A percentile compares a stretch with the other conserved stretches of the same genome.
These are phyloP conservation scores for Lonchura striata DNA, from an alignment of 2,113 vertebrate species.

Conservation along the genomic window DNA sequence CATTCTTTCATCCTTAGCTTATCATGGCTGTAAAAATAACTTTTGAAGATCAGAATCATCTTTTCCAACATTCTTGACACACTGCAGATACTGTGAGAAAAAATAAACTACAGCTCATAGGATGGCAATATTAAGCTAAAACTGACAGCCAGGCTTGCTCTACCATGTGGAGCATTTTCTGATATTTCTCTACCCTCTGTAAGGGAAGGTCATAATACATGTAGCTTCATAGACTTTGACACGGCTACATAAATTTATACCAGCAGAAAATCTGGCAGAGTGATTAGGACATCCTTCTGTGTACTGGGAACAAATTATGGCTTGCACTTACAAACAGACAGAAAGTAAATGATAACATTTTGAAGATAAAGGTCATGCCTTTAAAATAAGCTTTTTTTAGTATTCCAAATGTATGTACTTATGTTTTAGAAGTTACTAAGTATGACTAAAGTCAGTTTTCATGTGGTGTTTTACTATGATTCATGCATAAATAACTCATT, in stretches of 20 bases:
- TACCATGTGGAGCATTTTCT: neutral
- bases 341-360: neutral
- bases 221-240: neutral
- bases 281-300: neutral
- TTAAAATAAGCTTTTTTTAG: neutral
- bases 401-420: neutral
- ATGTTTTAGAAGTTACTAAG: neutral
- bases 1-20: constrained; percentile 42
- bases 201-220: neutral
- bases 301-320: neutral
- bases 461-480: neutral
- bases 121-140: constrained; percentile 20
- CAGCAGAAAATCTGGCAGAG: neutral
- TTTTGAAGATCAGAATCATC: constrained; percentile 7
- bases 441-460: neutral
- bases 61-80: constrained; percentile 44
- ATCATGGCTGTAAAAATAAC: constrained; percentile 32
- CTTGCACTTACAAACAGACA: neutral
- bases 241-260: neutral
- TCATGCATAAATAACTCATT: neutral
- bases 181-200: neutral
- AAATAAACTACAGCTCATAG: constrained; percentile 43
- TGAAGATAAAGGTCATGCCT: neutral
- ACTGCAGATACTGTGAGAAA: constrained; percentile 38
- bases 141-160: neutral